Percentiles rank a stretch among this genome's conserved stretches.
These are phyloP conservation scores for Trichogramma evanescens DNA, from an alignment of 2,888 invertebrate genomes.

Conservation along the genomic window DNA sequence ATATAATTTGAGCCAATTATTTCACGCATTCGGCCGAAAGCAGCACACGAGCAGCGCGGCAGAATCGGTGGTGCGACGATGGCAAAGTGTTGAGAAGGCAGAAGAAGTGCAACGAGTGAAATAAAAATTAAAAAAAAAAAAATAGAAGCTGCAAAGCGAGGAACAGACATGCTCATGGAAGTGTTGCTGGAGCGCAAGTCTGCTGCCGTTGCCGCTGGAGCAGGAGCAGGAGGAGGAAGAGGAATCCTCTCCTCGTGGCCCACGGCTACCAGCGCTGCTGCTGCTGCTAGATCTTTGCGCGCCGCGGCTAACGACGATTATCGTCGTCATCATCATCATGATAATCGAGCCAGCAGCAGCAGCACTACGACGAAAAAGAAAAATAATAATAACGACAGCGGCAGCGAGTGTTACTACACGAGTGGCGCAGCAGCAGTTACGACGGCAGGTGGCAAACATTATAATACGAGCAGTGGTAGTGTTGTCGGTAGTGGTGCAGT, in stretches of 20 bases:
- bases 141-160: too few relatives aligned
- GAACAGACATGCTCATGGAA: too few relatives aligned
- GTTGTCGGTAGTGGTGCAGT: not conserved
- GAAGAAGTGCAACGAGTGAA: too few relatives aligned
- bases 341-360: not conserved
- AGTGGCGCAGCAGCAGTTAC: not conserved
- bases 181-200: too few relatives aligned
- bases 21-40: too few relatives aligned
- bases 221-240: slow-evolving; percentile 24
- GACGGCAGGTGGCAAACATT: too few relatives aligned
- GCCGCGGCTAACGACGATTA: too few relatives aligned
- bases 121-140: too few relatives aligned
- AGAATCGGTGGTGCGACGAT: slow-evolving; percentile 23
- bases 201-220: too few relatives aligned
- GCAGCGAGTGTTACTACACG: not conserved
- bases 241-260: slow-evolving; percentile 38
- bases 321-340: not conserved
- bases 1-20: too few relatives aligned
- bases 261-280: slow-evolving; percentile 20
- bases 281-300: too few relatives aligned
- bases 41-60: slow-evolving; percentile 19
- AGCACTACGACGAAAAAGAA: not conserved
- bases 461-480: not conserved
- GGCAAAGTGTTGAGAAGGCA: not conserved
- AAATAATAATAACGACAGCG: slow-evolving; percentile 16